A percentile compares a stretch with the other conserved stretches of the same genome.
phyloP scores from a whole-genome alignment of 2,888 invertebrate genomes.

The Papilio protenor region DNA sequence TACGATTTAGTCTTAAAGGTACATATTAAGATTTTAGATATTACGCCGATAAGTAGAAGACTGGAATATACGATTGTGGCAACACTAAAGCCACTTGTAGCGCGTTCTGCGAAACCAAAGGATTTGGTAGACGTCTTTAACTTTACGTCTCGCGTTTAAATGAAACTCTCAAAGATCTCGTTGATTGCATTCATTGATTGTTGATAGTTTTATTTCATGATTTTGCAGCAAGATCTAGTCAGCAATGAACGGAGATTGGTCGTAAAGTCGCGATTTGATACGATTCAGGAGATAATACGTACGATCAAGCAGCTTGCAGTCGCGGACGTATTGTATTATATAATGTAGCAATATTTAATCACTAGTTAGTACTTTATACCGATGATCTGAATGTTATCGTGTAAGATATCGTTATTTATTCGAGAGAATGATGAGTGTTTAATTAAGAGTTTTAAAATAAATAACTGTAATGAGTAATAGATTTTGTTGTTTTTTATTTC shows the following conservation, averaged over 20 bases:
- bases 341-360: slow-evolving; percentile 46
- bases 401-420: slow-evolving; percentile 62
- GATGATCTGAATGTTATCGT: slow-evolving; percentile 61
- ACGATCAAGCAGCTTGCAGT: slow-evolving; percentile 54
- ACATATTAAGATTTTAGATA: slow-evolving; percentile 58
- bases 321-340: slow-evolving; percentile 50
- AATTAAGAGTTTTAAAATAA: slow-evolving; percentile 48
- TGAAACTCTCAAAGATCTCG: slow-evolving; percentile 25
- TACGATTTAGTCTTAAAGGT: slow-evolving; percentile 65
- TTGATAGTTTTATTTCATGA: slow-evolving; percentile 46
- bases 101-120: slow-evolving; percentile 32
- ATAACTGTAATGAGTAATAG: slow-evolving; percentile 36
- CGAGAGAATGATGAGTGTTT: slow-evolving; percentile 52
- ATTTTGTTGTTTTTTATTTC: slow-evolving; percentile 20
- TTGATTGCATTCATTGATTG: slow-evolving; percentile 43
- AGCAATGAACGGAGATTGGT: slow-evolving; percentile 56
- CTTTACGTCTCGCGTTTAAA: slow-evolving; percentile 29
- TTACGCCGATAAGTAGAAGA: slow-evolving; percentile 53
- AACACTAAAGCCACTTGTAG: slow-evolving; percentile 51
- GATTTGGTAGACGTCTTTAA: slow-evolving; percentile 38
- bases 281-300: slow-evolving; percentile 50
- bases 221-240: slow-evolving; percentile 65
- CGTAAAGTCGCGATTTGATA: slow-evolving; percentile 53
- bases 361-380: slow-evolving; percentile 46
- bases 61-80: slow-evolving; percentile 68